A percentile compares a stretch with the other conserved stretches of the same genome.
Evolutionary conservation across 2,797 vertebrate species (phyloP).

Genomic region (Tokudaia tokunoshimensis): DNA sequence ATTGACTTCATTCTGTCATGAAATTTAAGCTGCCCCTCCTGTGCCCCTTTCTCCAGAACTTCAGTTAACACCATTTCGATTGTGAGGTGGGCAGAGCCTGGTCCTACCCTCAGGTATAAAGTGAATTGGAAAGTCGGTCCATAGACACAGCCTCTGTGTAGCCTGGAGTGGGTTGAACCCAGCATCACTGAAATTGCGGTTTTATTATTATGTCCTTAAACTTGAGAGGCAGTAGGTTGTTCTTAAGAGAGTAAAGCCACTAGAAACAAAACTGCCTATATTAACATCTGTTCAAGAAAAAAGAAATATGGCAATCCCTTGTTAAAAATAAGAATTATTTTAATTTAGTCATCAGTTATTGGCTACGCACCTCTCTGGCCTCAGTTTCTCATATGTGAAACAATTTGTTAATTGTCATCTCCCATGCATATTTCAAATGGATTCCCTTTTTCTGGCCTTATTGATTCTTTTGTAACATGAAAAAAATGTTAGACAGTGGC

Average conservation of each 20-base stretch:
- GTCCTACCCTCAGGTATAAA: no score
- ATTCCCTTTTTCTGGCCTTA: neutral
- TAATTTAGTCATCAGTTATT: neutral
- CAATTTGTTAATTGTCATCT: neutral
- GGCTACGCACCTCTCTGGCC: neutral
- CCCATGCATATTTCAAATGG: neutral
- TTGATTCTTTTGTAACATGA: neutral
- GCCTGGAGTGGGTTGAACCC: neutral
- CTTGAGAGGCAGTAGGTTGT: neutral
- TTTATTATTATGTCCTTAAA: neutral
- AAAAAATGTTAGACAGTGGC: neutral
- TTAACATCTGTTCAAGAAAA: neutral
- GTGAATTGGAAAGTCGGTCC: neutral
- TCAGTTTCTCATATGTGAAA: neutral
- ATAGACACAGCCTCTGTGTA: accelerated
- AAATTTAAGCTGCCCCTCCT: neutral
- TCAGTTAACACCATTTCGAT: neutral
- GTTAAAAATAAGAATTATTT: neutral
- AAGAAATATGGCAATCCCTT: neutral
- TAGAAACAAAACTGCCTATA: neutral
- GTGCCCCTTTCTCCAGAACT: neutral
- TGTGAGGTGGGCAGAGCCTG: neutral
- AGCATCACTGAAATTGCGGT: neutral
- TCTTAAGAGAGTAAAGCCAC: neutral
- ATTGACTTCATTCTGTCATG: neutral